Evolutionary conservation across 2,797 vertebrate genomes (phyloP).

Genomic region (Anas flavirostris): DNA sequence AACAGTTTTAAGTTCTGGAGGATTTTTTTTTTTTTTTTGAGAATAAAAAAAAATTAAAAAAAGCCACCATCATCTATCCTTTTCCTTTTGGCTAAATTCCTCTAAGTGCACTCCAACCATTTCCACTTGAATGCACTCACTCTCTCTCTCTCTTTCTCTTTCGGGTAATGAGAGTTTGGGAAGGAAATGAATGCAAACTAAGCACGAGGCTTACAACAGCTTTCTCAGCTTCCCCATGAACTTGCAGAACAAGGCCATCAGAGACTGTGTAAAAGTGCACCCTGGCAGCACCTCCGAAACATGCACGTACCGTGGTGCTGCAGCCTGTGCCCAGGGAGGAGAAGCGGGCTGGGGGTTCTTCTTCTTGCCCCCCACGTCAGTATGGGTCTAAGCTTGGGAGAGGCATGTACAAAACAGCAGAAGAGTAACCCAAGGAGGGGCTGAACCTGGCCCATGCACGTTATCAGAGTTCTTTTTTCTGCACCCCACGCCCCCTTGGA

Average conservation of each 20-base stretch:
- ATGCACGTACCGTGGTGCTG: background rate
- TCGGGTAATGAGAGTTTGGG: conserved; percentile 46
- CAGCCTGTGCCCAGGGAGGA: background rate
- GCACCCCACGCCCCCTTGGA: fast-evolving
- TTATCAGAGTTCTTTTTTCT: background rate
- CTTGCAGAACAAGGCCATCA: background rate
- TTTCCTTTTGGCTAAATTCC: conserved; percentile 96
- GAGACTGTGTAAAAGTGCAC: background rate
- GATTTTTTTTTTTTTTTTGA: conserved; percentile 87
- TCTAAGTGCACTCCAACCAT: conserved; percentile 87
- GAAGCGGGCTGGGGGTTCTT: background rate
- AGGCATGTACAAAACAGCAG: background rate
- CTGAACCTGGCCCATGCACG: background rate
- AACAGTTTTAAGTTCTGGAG: conserved; percentile 98
- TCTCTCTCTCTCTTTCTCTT: conserved; percentile 47
- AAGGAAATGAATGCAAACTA: conserved; percentile 56
- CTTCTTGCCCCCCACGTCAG: background rate
- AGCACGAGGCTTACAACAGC: background rate
- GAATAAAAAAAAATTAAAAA: conserved; percentile 78
- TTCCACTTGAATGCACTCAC: conserved; percentile 88
- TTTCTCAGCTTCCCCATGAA: conserved; percentile 12
- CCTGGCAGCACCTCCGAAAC: background rate
- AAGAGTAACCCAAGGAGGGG: background rate
- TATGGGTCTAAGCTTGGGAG: fast-evolving
- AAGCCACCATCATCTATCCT: conserved; percentile 82